These are phyloP conservation scores for Hemistola chrysoprasaria DNA, from an alignment of 2,888 invertebrate genomes.

Conservation along the genomic window DNA sequence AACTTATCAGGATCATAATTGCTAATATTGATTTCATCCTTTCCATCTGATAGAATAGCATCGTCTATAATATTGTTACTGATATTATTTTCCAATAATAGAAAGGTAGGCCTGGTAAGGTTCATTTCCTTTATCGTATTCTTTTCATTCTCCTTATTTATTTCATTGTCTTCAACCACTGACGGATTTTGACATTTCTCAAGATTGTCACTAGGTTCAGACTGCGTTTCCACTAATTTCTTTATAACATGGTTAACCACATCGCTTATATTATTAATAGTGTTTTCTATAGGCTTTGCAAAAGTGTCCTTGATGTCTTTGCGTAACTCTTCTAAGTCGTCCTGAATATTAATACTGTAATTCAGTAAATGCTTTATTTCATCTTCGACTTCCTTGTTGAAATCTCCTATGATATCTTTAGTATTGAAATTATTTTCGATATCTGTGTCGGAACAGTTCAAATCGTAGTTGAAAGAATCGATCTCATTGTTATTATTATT, in stretches of 20 bases:
- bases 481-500: conserved; percentile 59
- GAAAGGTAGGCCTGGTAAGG: conserved; percentile 72
- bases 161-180: conserved; percentile 43
- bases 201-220: conserved; percentile 45
- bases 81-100: conserved; percentile 61
- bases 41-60: conserved; percentile 82
- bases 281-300: conserved; percentile 74
- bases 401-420: conserved; percentile 81
- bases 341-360: conserved; percentile 73
- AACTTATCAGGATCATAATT: conserved; percentile 68
- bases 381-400: conserved; percentile 82
- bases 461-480: conserved; percentile 47
- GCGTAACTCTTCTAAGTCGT: conserved; percentile 71
- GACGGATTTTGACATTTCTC: conserved; percentile 32
- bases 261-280: conserved; percentile 77
- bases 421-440: conserved; percentile 74
- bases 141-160: conserved; percentile 63
- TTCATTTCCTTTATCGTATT: conserved; percentile 68
- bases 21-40: conserved; percentile 76
- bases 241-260: conserved; percentile 78
- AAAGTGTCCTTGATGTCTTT: conserved; percentile 77
- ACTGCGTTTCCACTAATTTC: conserved; percentile 68
- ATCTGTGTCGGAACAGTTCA: conserved; percentile 61
- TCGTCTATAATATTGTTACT: conserved; percentile 79
- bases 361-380: conserved; percentile 78